Evolutionary conservation across 2,888 invertebrate species (phyloP), one percentile per base, ranked within the genome.

Genomic region (Diadromus collaris): DNA sequence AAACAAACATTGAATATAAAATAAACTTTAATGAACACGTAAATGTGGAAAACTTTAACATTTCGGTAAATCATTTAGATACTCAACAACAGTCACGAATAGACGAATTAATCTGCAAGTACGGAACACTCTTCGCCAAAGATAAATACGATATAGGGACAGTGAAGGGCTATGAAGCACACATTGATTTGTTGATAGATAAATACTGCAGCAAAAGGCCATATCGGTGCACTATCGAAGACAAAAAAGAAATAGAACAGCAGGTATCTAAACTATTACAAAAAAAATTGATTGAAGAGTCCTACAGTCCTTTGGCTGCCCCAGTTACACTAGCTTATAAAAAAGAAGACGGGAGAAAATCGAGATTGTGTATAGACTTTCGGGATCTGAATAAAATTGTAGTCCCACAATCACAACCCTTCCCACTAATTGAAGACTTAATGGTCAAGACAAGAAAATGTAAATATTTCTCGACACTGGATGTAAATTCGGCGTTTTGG

Each of bases 201-300:
- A 44, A 24, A 69, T 69, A 69, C 13, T 46, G 68, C 19, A 46
- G 58, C 44, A 69, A 69, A 69, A 69, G 68, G 10, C 56, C 68
- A 44, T 58, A 63, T 10, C 7, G 72, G 21, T 72, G 72, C 27
- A 72, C 27, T 7, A 65, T 64, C 10, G 63, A 38, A 9, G 72
- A 64, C 34, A 65, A 64, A 34, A 72, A 72, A 72, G 64, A 72
- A 29, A 72, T 72, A 72, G 72, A 72, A 48, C 34, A 70, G 5
- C 60, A 70, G 21, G 16, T 70, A 46, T 46, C 69, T 4, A 48
- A 32, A 24, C 16, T 70, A 34, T 32, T 60, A 24, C 2, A 60
- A 29, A 70, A 48, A 41, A 61, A 61, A 13, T 4, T 61, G 24
- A 27, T 61, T 2, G 61, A 61, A 24, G 61, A 61, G 7, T 61